phyloP scores from a whole-genome alignment of 2,888 invertebrate genomes.

The Epirrhoe tristata region DNA sequence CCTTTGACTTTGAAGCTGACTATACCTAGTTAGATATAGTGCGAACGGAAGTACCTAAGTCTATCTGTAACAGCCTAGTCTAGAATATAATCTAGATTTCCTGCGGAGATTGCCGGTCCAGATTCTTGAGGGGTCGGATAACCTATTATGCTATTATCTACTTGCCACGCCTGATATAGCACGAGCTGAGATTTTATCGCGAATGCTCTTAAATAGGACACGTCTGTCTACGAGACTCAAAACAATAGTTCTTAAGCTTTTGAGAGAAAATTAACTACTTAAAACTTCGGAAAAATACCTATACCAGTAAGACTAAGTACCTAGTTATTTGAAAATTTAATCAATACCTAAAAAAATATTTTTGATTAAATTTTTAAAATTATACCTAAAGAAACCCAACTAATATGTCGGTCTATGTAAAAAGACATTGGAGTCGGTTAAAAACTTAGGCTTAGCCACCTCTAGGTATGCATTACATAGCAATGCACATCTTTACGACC shows the following conservation, averaged over 20 bases:
- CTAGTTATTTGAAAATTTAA: no score
- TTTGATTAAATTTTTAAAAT: no score
- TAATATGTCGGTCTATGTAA: no score
- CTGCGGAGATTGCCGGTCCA: constrained; percentile 20
- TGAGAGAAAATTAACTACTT: neutral
- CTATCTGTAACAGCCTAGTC: neutral
- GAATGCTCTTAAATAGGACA: constrained; percentile 6
- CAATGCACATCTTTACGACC: no score
- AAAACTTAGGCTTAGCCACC: no score
- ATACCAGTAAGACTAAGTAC: no score
- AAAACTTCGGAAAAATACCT: neutral
- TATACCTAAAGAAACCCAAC: no score
- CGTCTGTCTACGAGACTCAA: neutral
- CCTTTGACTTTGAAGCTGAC: no score
- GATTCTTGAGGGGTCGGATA: constrained; percentile 22
- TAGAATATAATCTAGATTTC: constrained; percentile 26
- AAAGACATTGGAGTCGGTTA: no score
- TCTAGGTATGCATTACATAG: no score
- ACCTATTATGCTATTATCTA: constrained; percentile 37
- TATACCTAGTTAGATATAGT: no score
- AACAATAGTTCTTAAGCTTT: neutral
- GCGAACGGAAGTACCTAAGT: neutral
- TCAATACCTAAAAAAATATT: no score
- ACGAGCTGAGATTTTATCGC: constrained; percentile 30
- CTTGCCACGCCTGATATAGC: constrained; percentile 36